phyloP scores from a whole-genome alignment of 2,888 invertebrate species.

The Geotrupes spiniger region DNA sequence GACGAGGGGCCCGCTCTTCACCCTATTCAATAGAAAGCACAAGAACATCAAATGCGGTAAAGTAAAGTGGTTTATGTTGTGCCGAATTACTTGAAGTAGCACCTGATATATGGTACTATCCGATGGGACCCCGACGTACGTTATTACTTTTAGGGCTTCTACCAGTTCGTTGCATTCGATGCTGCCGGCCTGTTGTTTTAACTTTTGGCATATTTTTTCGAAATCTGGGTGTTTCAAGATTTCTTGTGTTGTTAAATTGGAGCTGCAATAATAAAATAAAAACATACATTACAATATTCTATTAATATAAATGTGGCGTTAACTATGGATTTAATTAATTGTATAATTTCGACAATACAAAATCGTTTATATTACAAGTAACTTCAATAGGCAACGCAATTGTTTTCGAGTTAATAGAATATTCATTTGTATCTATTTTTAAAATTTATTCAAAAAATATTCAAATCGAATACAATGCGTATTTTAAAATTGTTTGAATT shows the following conservation, averaged over 20 bases:
- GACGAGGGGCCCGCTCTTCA: constrained; percentile 57
- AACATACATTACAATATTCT: constrained; percentile 11
- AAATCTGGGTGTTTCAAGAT: constrained; percentile 58
- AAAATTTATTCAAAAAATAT: too few relatives aligned
- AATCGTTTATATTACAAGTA: too few relatives aligned
- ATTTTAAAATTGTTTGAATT: too few relatives aligned
- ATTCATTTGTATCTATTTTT: too few relatives aligned
- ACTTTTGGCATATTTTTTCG: constrained; percentile 56
- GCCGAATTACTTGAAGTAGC: constrained; percentile 61
- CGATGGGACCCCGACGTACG: constrained; percentile 57
- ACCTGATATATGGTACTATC: constrained; percentile 60
- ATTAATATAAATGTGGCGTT: neutral
- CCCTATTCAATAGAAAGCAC: constrained; percentile 55
- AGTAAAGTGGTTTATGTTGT: constrained; percentile 59
- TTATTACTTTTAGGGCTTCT: constrained; percentile 59
- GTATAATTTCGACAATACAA: too few relatives aligned
- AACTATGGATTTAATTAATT: too few relatives aligned
- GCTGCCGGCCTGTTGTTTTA: constrained; percentile 55
- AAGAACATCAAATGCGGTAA: constrained; percentile 62
- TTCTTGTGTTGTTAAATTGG: constrained; percentile 45
- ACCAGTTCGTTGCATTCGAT: constrained; percentile 57
- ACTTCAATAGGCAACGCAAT: too few relatives aligned
- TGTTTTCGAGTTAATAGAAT: too few relatives aligned
- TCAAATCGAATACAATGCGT: too few relatives aligned
- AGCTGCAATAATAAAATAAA: constrained; percentile 38